A percentile compares a stretch with the other conserved stretches of the same genome.
Evolutionary conservation across 1,140 invertebrate species (phyloP).

Genomic region (Camponotus vicinus): DNA sequence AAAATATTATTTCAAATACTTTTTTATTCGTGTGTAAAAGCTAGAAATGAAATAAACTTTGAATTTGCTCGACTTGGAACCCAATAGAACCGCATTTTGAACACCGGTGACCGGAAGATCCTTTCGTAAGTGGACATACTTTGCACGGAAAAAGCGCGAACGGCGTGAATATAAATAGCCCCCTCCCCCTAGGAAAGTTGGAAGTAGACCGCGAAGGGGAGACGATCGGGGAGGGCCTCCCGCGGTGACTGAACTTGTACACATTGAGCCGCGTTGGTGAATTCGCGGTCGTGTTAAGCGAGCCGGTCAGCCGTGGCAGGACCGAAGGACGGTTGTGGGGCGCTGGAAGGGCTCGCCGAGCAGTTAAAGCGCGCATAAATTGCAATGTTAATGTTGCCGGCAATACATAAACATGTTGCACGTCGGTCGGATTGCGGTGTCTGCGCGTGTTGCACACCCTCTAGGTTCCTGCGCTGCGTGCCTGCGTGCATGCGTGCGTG

Average conservation of each 20-base stretch:
- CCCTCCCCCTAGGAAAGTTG: conserved; percentile 53
- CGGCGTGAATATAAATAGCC: conserved; percentile 72
- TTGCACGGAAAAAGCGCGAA: conserved; percentile 32
- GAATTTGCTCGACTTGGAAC: not conserved
- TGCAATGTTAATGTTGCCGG: conserved; percentile 82
- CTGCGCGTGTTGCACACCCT: conserved; percentile 67
- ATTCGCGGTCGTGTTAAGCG: conserved; percentile 80
- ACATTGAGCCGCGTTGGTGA: conserved; percentile 75
- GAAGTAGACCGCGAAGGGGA: not conserved
- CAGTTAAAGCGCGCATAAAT: conserved; percentile 83
- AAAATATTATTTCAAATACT: not conserved
- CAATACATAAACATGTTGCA: conserved; percentile 85
- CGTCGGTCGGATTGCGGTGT: conserved; percentile 80
- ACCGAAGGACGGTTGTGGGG: conserved; percentile 20
- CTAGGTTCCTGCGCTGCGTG: conserved; percentile 73
- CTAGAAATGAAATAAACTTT: not conserved
- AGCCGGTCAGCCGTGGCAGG: conserved; percentile 55
- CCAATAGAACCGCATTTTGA: conserved; percentile 7
- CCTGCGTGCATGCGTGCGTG: conserved; percentile 9
- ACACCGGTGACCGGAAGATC: conserved; percentile 16
- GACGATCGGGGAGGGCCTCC: conserved; percentile 58
- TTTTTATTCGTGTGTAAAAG: conserved; percentile 16
- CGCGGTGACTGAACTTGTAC: conserved; percentile 76
- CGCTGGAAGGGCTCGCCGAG: conserved; percentile 63
- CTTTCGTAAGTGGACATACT: conserved; percentile 10